A percentile compares a stretch with the other conserved stretches of the same genome.
These are phyloP conservation scores for Aphodius granarius DNA, from an alignment of 2,888 invertebrate genomes.

Conservation along the genomic window DNA sequence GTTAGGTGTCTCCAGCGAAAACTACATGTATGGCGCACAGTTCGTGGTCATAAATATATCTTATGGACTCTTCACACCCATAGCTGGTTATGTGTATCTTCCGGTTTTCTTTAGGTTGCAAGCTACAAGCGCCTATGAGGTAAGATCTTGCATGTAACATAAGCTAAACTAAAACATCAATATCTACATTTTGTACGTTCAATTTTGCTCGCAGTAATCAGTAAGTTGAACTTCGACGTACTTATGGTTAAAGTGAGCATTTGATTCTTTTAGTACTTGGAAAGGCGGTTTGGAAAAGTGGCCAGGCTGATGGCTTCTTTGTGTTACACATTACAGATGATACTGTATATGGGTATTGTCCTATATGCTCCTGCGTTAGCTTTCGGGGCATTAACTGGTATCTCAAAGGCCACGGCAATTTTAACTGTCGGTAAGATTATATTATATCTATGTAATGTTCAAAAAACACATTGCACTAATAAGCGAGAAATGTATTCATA, in stretches of 20 bases:
- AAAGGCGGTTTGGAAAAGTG: conserved; percentile 76
- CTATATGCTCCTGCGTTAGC: conserved; percentile 91
- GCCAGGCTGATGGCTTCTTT: conserved; percentile 74
- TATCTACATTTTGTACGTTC: too few relatives aligned
- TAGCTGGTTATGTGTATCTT: conserved; percentile 70
- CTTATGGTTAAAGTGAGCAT: too few relatives aligned
- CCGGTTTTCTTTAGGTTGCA: conserved; percentile 79
- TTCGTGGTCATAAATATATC: conserved; percentile 73
- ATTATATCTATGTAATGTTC: neutral
- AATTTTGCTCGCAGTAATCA: too few relatives aligned
- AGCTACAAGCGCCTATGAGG: conserved; percentile 79
- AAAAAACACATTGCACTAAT: neutral
- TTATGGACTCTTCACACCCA: conserved; percentile 71
- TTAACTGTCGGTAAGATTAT: conserved; percentile 61
- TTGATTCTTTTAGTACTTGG: conserved; percentile 70
- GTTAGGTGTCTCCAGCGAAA: conserved; percentile 64
- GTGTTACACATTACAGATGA: conserved; percentile 68
- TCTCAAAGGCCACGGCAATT: conserved; percentile 71
- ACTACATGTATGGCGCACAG: conserved; percentile 75
- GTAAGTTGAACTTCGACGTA: too few relatives aligned
- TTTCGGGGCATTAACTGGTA: conserved; percentile 80
- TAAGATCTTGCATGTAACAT: conserved; percentile 43
- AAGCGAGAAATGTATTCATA: too few relatives aligned
- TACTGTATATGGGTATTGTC: conserved; percentile 89
- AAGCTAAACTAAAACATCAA: too few relatives aligned